phyloP scores from a whole-genome alignment of 2,888 invertebrate genomes.

The Apeira syringaria region DNA sequence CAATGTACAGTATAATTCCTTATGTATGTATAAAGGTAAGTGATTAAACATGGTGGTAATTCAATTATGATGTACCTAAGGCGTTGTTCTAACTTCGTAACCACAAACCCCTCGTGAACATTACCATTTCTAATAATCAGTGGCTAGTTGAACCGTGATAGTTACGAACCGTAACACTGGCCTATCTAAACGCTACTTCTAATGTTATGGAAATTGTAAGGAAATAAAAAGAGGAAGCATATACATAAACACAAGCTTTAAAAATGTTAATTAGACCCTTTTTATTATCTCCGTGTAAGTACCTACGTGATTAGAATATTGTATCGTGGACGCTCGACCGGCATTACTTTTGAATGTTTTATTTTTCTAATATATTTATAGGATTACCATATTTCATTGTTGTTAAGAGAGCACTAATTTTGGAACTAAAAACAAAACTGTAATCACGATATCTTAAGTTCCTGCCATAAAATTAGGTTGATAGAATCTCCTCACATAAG shows the following conservation, averaged over 20 bases:
- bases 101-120: conserved; percentile 6
- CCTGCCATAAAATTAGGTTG: too few relatives aligned
- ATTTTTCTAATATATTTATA: conserved; percentile 23
- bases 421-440: too few relatives aligned
- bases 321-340: background rate
- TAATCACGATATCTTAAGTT: too few relatives aligned
- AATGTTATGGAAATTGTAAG: conserved; percentile 8
- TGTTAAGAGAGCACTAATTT: too few relatives aligned
- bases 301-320: too few relatives aligned
- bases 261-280: conserved; percentile 14
- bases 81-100: conserved; percentile 11
- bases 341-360: conserved; percentile 21
- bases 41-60: too few relatives aligned
- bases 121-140: conserved; percentile 10
- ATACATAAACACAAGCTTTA: conserved; percentile 25
- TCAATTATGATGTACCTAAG: background rate
- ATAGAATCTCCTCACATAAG: too few relatives aligned
- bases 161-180: conserved; percentile 13
- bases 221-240: conserved; percentile 17
- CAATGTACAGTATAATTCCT: too few relatives aligned
- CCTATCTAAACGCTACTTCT: conserved; percentile 12
- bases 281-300: background rate
- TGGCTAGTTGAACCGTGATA: conserved; percentile 3
- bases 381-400: conserved; percentile 5
- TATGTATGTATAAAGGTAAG: too few relatives aligned